Conservation (phyloP, 2,888 invertebrate genomes). For the Trachelus tabidus region DNA sequence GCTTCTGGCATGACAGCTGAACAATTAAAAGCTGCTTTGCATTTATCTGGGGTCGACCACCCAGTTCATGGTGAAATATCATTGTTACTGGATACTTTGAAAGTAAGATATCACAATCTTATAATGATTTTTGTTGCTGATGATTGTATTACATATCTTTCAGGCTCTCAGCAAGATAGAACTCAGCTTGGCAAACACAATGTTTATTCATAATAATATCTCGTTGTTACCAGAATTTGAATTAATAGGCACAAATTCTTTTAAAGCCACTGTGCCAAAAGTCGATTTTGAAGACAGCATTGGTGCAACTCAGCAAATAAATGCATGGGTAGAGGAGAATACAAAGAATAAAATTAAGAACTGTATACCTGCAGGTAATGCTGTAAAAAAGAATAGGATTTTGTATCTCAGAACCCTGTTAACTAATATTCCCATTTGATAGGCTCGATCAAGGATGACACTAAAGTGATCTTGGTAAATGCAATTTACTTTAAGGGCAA, state of each 20-base stretch:
- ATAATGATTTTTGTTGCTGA: no score
- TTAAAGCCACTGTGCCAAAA: slow-evolving; percentile 45
- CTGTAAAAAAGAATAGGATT: neutral
- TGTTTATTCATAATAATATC: slow-evolving; percentile 52
- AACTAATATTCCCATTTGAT: neutral
- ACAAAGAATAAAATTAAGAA: slow-evolving; percentile 69
- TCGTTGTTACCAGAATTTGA: slow-evolving; percentile 40
- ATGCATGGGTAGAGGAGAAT: slow-evolving; percentile 68
- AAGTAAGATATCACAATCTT: neutral
- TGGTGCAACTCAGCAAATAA: slow-evolving; percentile 65
- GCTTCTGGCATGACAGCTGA: slow-evolving; percentile 27
- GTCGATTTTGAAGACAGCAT: slow-evolving; percentile 51
- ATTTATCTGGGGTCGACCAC: slow-evolving; percentile 16
- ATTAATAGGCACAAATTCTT: slow-evolving; percentile 42
- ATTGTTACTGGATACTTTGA: slow-evolving; percentile 4
- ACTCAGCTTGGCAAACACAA: slow-evolving; percentile 54
- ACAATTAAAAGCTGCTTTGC: slow-evolving; percentile 23
- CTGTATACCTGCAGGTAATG: slow-evolving; percentile 62
- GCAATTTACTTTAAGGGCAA: slow-evolving; percentile 67
- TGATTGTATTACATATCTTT: neutral
- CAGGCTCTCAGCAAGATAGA: slow-evolving; percentile 10
- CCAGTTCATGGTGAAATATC: slow-evolving; percentile 3
- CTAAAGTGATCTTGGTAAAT: slow-evolving; percentile 63
- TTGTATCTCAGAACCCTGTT: neutral
- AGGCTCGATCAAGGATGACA: slow-evolving; percentile 48